Evolutionary conservation across 2,797 vertebrate species (phyloP).

Genomic region (Anguilla pacifica): DNA sequence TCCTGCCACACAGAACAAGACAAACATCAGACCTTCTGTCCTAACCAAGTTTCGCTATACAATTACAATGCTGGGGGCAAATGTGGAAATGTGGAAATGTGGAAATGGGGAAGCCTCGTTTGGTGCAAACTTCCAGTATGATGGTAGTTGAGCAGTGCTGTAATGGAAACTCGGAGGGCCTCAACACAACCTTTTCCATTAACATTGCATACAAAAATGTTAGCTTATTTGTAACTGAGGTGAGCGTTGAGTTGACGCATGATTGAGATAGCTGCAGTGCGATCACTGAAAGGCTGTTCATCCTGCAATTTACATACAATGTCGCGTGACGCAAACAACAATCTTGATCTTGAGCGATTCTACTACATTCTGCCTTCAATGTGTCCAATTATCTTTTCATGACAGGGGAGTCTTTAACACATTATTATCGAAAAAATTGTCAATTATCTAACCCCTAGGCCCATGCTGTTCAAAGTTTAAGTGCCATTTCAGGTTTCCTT

Average conservation of each 20-base stretch:
- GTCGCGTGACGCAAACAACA: neutral
- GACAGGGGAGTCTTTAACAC: conserved; percentile 54
- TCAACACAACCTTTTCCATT: neutral
- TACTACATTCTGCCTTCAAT: conserved; percentile 24
- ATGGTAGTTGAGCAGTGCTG: neutral
- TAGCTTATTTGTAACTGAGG: neutral
- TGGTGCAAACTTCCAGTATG: neutral
- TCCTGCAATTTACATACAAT: neutral
- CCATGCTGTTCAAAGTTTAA: conserved; percentile 67
- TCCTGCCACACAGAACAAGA: neutral
- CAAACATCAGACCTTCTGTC: neutral
- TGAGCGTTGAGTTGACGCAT: neutral
- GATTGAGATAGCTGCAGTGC: neutral
- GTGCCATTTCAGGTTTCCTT: conserved; percentile 57
- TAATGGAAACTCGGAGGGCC: neutral
- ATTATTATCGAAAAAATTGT: conserved; percentile 65
- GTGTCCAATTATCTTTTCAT: conserved; percentile 55
- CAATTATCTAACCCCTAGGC: conserved; percentile 65
- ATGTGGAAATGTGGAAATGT: neutral
- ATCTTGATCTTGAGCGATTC: conserved; percentile 12
- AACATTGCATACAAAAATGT: neutral
- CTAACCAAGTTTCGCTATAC: neutral
- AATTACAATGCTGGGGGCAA: neutral
- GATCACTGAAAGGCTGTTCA: neutral
- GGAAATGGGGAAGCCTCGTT: neutral